These are phyloP conservation scores for Poecilia picta DNA, from an alignment of 2,797 vertebrate species.

Conservation along the genomic window DNA sequence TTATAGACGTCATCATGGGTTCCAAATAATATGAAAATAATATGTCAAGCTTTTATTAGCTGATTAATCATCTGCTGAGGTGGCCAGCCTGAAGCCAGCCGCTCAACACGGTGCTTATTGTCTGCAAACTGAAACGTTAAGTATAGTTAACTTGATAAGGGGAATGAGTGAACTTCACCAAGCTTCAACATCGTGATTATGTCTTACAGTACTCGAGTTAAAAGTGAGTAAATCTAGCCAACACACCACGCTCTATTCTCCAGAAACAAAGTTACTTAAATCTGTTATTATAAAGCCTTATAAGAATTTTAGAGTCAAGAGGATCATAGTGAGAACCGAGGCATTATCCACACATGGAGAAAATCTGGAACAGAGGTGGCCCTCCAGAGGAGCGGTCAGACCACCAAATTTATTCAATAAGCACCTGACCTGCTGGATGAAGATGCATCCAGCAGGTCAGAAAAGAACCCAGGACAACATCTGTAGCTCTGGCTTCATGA, in stretches of 20 bases:
- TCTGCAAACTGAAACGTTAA: not conserved
- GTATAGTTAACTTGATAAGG: not conserved
- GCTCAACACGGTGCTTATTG: not conserved
- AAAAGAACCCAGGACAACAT: not conserved
- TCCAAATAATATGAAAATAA: not conserved
- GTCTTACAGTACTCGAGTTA: not conserved
- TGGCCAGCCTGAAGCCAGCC: not conserved
- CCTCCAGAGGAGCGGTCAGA: not conserved
- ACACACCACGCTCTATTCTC: not conserved
- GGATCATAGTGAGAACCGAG: not conserved
- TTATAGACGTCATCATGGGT: too few species aligned
- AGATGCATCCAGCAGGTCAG: not conserved
- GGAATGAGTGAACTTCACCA: not conserved
- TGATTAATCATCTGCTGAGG: not conserved
- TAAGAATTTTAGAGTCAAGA: not conserved
- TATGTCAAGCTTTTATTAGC: not conserved
- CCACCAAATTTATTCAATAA: not conserved
- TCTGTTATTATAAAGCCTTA: not conserved
- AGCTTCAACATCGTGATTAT: not conserved
- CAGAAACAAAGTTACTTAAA: not conserved
- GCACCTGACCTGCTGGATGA: too few species aligned
- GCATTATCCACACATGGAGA: not conserved
- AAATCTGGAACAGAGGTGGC: not conserved
- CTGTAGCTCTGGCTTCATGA: not conserved
- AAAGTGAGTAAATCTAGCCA: not conserved